These are phyloP conservation scores for Siniperca undulata DNA, from an alignment of 2,797 vertebrate genomes.

Conservation along the genomic window DNA sequence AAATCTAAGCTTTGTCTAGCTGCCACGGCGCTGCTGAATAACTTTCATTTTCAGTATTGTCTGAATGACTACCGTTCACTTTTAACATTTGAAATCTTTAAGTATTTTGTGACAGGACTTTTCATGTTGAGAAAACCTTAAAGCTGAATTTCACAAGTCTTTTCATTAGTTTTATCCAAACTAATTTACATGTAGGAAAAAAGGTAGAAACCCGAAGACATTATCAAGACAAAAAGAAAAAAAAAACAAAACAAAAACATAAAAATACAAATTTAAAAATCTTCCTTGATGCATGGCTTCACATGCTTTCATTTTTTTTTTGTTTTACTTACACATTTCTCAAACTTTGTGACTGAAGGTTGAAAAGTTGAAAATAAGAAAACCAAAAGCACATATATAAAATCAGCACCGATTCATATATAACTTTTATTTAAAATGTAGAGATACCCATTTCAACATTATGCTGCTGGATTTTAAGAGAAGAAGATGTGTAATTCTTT, in stretches of 20 bases:
- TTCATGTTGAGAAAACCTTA: constrained; percentile 87
- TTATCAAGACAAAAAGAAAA: constrained; percentile 97
- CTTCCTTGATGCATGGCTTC: constrained; percentile 96
- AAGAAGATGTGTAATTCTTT: constrained; percentile 86
- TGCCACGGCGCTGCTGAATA: constrained; percentile 98
- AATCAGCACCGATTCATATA: constrained; percentile 99
- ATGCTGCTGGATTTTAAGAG: constrained; percentile 98
- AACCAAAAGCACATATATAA: constrained; percentile 99
- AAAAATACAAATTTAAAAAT: constrained; percentile 99
- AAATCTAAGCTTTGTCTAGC: constrained; percentile 98
- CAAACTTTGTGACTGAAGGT: constrained; percentile 97
- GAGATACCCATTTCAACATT: constrained; percentile 98
- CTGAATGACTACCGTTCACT: constrained; percentile 86
- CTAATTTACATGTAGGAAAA: constrained; percentile 99
- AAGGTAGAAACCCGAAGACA: constrained; percentile 99
- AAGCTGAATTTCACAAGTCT: constrained; percentile 96
- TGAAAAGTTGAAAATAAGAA: constrained; percentile 96
- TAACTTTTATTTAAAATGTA: constrained; percentile 99
- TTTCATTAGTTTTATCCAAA: constrained; percentile 95
- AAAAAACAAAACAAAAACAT: constrained; percentile 90
- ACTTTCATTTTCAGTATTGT: constrained; percentile 91
- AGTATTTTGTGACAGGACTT: constrained; percentile 91
- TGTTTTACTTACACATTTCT: constrained; percentile 98
- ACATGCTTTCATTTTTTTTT: constrained; percentile 91
- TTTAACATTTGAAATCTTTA: constrained; percentile 87